Conservation (phyloP, 2,113 vertebrate species). For the Acanthochromis polyacanthus region DNA sequence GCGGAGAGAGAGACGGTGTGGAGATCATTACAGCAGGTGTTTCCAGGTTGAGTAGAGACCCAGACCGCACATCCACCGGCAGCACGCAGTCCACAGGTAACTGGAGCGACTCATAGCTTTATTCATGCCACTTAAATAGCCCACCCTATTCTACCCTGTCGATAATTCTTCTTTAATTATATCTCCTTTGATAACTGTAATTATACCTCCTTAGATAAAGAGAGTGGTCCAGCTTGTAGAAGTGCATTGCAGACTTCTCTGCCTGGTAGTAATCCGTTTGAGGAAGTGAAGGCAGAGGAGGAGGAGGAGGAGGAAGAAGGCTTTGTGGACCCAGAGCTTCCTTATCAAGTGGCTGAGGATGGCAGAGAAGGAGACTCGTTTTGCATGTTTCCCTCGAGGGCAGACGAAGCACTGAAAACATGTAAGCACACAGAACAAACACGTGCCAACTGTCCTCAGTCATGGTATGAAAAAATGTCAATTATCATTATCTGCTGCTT, state of each 20-base stretch:
- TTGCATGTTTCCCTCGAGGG: slow-evolving; percentile 75
- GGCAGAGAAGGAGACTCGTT: slow-evolving; percentile 67
- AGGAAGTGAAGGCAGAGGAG: slow-evolving; percentile 71
- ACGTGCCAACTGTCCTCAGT: neutral
- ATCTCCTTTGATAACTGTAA: slow-evolving; percentile 25
- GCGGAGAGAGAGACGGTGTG: slow-evolving; percentile 90
- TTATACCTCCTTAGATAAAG: slow-evolving; percentile 74
- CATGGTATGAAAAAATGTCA: neutral
- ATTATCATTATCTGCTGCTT: neutral
- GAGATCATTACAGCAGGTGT: slow-evolving; percentile 79
- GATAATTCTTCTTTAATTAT: slow-evolving; percentile 11
- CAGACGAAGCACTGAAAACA: slow-evolving; percentile 85
- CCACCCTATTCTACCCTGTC: neutral
- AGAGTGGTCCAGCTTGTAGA: slow-evolving; percentile 61
- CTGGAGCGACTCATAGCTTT: neutral
- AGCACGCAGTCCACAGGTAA: slow-evolving; percentile 89
- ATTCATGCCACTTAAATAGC: neutral
- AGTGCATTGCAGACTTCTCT: slow-evolving; percentile 47
- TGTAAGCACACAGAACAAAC: slow-evolving; percentile 62
- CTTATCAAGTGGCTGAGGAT: slow-evolving; percentile 68
- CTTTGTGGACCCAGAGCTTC: slow-evolving; percentile 74
- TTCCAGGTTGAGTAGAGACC: slow-evolving; percentile 85
- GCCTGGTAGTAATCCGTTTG: slow-evolving; percentile 69
- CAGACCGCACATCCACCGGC: slow-evolving; percentile 84
- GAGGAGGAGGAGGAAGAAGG: slow-evolving; percentile 72